Evolutionary conservation across 1,140 invertebrate genomes (phyloP), one percentile per base, ranked within the genome.

Genomic region (Oedothorax gibbosus): DNA sequence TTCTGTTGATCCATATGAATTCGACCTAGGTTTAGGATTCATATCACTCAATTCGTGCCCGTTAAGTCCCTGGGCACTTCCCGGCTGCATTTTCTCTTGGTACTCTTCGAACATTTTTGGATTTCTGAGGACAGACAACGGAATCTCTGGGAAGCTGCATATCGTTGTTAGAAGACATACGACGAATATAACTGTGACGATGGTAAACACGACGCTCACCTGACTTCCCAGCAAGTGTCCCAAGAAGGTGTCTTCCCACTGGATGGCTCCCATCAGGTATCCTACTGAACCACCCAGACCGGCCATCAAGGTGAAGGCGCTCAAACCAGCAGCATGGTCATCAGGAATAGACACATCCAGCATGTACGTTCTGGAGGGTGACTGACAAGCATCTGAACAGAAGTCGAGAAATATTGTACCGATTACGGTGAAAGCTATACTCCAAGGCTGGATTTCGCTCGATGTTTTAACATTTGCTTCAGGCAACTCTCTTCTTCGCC

Each of bases 301-400:
- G 1, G 97, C 97, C 96, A 99, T 98, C 81, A 98, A 93, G 0
- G 97, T 98, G 88, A 99, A 99, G 2, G 96, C 98, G 86, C 96
- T 98, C 2, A 99, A 90, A 0, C 98, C 97, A 87, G 93, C 93
- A 0, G 96, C 95, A 89, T 99, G 97, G 89, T 99, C 97, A 91
- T 97, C 96, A 93, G 96, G 94, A 86, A 97, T 90, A 62, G 95
- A 97, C 15, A 99, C 95, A 89, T 99, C 98, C 11, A 99, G 92
- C 0, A 99, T 92, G 91, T 97, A 99, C 57, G 97, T 96, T 87
- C 97, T 92, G 0, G 96, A 93, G 0, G 98, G 97, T 89, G 96
- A 97, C 90, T 99, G 97, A 88, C 97, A 98, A 53, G 97, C 96
- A 89, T 99, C 97, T 0, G 97, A 97, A 89, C 98, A 96, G 90